phyloP scores from a whole-genome alignment of 2,888 invertebrate species.

The Athalia circularis region DNA sequence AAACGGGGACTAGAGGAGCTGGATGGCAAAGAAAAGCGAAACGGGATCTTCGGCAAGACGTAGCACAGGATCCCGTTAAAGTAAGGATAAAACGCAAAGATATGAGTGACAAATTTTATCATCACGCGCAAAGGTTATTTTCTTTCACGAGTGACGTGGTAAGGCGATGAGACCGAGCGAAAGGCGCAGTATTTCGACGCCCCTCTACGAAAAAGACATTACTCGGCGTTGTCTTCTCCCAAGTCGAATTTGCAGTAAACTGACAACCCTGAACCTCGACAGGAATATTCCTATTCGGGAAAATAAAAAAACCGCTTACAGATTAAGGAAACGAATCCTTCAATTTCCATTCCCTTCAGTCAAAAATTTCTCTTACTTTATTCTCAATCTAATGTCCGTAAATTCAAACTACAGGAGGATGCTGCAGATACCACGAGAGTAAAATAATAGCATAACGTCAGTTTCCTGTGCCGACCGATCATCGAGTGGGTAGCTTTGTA shows the following conservation, averaged over 20 bases:
- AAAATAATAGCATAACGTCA: too few relatives aligned
- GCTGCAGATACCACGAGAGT: too few relatives aligned
- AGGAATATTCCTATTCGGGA: neutral
- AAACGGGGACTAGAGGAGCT: too few relatives aligned
- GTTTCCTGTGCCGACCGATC: neutral
- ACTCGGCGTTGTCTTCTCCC: constrained; percentile 28
- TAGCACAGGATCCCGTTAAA: neutral
- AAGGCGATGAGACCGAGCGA: constrained; percentile 30
- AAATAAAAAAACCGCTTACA: neutral
- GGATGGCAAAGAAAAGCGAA: too few relatives aligned
- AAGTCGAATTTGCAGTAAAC: constrained; percentile 16
- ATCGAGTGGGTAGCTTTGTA: neutral
- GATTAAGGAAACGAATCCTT: too few relatives aligned
- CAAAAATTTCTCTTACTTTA: too few relatives aligned
- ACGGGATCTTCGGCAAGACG: too few relatives aligned
- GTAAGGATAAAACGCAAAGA: constrained; percentile 20
- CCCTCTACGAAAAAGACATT: neutral
- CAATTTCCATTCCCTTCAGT: too few relatives aligned
- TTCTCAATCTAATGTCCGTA: too few relatives aligned
- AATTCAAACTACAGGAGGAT: too few relatives aligned
- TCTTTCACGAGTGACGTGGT: constrained; percentile 3
- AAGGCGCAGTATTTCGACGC: constrained; percentile 4
- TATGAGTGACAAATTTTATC: constrained; percentile 43
- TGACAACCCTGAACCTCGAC: neutral
- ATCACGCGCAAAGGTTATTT: constrained; percentile 10